A percentile compares a stretch with the other conserved stretches of the same genome.
Conservation (phyloP, 1,140 invertebrate genomes). For the Trachymyrmex septentrionalis region DNA sequence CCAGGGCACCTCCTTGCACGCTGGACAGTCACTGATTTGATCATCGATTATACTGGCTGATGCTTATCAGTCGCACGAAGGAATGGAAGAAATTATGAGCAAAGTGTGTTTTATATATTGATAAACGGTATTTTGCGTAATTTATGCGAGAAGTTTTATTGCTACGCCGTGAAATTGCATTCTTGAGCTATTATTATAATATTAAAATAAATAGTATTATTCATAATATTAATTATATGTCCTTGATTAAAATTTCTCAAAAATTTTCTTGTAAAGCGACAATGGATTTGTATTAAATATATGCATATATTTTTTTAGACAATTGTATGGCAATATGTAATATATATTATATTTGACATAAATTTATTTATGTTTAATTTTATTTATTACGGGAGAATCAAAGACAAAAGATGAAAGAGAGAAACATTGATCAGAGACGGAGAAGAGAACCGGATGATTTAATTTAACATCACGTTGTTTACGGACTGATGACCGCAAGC, state of each 20-base stretch:
- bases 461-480: constrained; percentile 58
- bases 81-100: constrained; percentile 21
- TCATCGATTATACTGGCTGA: constrained; percentile 54
- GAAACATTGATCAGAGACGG: not conserved
- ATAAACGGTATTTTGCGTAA: not conserved
- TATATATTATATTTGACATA: not conserved
- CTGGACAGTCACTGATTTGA: constrained; percentile 39
- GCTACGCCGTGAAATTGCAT: not conserved
- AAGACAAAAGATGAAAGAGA: not conserved
- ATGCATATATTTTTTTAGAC: not conserved
- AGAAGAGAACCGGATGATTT: constrained; percentile 20
- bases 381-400: not conserved
- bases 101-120: constrained; percentile 8
- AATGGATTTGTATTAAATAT: not conserved
- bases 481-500: constrained; percentile 43
- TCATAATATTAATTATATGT: not conserved
- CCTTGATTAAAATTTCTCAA: not conserved
- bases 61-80: constrained; percentile 43
- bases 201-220: too few relatives aligned
- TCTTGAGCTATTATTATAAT: not conserved
- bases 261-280: not conserved
- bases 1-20: constrained; percentile 31
- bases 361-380: not conserved
- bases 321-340: not conserved
- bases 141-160: not conserved